Evolutionary conservation across 2,113 vertebrate species (phyloP).

Genomic region (Merops nubicus): DNA sequence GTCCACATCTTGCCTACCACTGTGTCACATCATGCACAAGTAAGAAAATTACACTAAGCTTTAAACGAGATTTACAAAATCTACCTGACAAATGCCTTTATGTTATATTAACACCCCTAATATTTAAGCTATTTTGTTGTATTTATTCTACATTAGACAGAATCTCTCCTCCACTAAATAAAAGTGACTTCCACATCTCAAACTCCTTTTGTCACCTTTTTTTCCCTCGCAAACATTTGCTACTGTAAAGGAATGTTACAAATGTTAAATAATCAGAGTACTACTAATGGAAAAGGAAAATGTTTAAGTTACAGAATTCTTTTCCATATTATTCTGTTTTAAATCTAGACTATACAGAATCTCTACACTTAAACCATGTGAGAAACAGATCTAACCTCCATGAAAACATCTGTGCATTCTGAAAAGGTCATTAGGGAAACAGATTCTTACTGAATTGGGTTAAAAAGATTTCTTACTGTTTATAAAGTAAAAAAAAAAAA

Average conservation of each 20-base stretch:
- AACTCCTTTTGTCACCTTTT: background rate
- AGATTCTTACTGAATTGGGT: background rate
- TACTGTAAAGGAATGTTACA: background rate
- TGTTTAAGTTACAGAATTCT: background rate
- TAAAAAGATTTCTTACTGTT: slow-evolving; percentile 11
- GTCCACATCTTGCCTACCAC: background rate
- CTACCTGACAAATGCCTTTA: background rate
- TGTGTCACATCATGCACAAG: background rate
- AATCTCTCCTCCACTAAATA: background rate
- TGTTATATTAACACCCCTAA: background rate
- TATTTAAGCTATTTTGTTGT: background rate
- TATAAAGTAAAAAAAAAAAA: background rate
- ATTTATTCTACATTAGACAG: background rate
- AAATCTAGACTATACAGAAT: background rate
- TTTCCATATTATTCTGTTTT: background rate
- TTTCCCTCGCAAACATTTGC: background rate
- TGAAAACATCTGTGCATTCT: background rate
- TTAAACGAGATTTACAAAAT: background rate
- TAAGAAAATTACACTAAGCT: background rate
- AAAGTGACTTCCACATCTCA: background rate
- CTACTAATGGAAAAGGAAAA: background rate
- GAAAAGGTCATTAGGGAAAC: slow-evolving; percentile 8
- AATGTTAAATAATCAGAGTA: slow-evolving; percentile 1
- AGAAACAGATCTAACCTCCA: background rate
- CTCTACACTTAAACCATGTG: background rate